Base-by-base conservation (phyloP, 2,888 invertebrate genomes). In the Sialis fuliginosa region DNA sequence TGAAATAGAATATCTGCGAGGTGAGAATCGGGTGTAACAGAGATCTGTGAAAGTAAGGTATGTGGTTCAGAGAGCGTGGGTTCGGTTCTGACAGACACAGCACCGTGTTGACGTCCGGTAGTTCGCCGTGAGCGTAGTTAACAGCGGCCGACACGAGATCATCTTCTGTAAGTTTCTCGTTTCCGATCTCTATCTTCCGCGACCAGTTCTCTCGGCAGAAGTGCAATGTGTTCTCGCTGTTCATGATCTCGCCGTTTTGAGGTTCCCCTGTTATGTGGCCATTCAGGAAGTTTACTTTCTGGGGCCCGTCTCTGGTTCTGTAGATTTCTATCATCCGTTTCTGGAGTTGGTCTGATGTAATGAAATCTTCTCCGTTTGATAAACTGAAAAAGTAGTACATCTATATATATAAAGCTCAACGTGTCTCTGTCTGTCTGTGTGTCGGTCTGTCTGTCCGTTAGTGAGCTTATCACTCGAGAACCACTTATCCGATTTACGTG, bases 361-460 rank as follows among this genome's bases (percentile, higher is more conserved):
- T 88, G 56, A 82, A 88, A 56, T 89, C 86, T 57, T 86, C 83
- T 31, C 83, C 87, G 64, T 88, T 87, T 2, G 87, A 84, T 42
- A 90, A 65, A 59, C 88, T 87, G 53, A 31, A 52, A 54, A 49
- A 31, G 45, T 43, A 50, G 40, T 12, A 40, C 43, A 45, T 41
- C n/a, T n/a, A n/a, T n/a, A n/a, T n/a, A n/a, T n/a, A n/a, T n/a
- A n/a, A n/a, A n/a, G n/a, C n/a, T n/a, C n/a, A n/a, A n/a, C n/a
- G n/a, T n/a, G n/a, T n/a, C n/a, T n/a, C n/a, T n/a, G n/a, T n/a
- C n/a, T n/a, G n/a, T 46, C 4, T 39, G 34, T 12, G 33, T 39
- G 39, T 34, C 43, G 4, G 5, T 4, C 12, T 10, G n/a, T n/a
- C n/a, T n/a, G n/a, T n/a, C n/a, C n/a, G n/a, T n/a, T n/a, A n/a